Percentiles rank a stretch among this genome's conserved stretches.
phyloP scores from a whole-genome alignment of 2,888 invertebrate species.

The Oegoconia quadripuncta region DNA sequence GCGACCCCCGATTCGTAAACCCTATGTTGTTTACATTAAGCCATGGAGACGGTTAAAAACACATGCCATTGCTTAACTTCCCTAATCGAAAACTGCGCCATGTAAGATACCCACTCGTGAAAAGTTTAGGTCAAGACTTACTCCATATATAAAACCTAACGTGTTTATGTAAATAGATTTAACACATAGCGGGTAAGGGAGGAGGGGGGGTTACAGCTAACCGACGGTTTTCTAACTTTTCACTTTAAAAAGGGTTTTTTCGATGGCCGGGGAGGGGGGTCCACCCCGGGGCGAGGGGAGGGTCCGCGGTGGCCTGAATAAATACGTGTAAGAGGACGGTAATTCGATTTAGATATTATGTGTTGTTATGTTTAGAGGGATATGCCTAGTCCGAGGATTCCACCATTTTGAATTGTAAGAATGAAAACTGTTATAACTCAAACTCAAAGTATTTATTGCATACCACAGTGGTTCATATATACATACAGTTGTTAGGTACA shows the following conservation, averaged over 20 bases:
- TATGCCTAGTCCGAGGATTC: background rate
- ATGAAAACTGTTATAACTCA: no score
- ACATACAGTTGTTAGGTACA: no score
- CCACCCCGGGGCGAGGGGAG: slow-evolving; percentile 13
- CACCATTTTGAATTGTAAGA: no score
- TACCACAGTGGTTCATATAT: no score
- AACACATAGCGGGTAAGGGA: slow-evolving; percentile 4
- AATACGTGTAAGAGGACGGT: slow-evolving; percentile 45
- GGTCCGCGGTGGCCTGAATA: slow-evolving; percentile 42
- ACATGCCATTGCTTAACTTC: no score
- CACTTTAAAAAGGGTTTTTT: slow-evolving; percentile 26
- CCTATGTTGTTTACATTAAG: no score
- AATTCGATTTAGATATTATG: slow-evolving; percentile 42
- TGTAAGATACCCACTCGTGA: no score
- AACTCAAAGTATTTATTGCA: no score
- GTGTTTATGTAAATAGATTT: slow-evolving; percentile 8
- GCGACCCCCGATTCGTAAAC: no score
- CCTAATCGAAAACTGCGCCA: no score
- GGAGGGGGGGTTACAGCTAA: slow-evolving; percentile 1
- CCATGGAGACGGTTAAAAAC: no score
- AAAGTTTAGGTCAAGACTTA: background rate
- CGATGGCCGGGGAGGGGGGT: slow-evolving; percentile 9
- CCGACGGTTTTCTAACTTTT: slow-evolving; percentile 23
- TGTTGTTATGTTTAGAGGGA: slow-evolving; percentile 9
- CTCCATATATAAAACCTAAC: background rate